A percentile compares a stretch with the other conserved stretches of the same genome.
Evolutionary conservation across 2,113 vertebrate species (phyloP).

Genomic region (Pygoscelis antarcticus): DNA sequence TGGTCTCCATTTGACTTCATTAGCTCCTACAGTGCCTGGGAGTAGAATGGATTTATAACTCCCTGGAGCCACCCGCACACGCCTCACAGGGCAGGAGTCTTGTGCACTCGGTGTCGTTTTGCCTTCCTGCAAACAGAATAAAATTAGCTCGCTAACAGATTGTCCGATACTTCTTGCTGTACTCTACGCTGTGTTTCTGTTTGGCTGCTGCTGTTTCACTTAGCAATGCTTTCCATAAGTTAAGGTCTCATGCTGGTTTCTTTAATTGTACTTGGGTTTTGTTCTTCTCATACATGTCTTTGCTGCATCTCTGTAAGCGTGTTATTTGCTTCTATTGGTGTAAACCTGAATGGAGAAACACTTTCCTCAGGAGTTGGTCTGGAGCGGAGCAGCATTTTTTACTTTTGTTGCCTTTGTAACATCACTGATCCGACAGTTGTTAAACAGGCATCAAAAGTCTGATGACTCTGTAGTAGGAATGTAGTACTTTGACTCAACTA

Average conservation of each 20-base stretch:
- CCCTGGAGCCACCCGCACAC: background rate
- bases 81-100: background rate
- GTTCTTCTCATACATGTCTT: background rate
- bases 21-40: background rate
- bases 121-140: background rate
- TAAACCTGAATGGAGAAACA: accelerated
- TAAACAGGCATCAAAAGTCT: background rate
- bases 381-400: background rate
- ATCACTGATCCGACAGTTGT: background rate
- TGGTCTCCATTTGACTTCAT: background rate
- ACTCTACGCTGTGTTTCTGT: background rate
- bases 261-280: background rate
- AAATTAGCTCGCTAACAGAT: background rate
- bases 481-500: background rate
- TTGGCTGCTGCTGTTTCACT: background rate
- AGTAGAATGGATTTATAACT: background rate
- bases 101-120: background rate
- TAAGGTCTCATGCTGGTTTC: background rate
- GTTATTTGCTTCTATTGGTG: background rate
- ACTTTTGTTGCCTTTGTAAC: background rate
- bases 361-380: background rate
- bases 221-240: background rate
- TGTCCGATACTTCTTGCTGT: background rate
- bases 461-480: accelerated
- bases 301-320: background rate